phyloP scores from a whole-genome alignment of 1,140 invertebrate genomes.

The Orius laevigatus region DNA sequence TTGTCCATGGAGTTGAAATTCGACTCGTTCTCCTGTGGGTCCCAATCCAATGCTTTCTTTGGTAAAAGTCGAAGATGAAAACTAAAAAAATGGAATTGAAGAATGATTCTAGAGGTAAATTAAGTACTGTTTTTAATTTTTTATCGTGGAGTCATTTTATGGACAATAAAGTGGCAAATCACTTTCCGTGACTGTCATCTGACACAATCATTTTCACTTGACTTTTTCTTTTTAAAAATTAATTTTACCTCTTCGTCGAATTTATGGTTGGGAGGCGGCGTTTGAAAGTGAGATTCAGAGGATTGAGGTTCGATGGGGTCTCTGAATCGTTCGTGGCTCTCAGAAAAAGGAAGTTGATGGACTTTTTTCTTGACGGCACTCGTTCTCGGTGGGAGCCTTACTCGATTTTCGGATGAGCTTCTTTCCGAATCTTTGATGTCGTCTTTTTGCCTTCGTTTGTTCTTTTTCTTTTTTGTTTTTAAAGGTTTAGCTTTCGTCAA shows the following conservation, averaged over 20 bases:
- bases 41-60: constrained; percentile 3
- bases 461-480: constrained; percentile 10
- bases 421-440: background rate
- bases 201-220: background rate
- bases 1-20: constrained; percentile 49
- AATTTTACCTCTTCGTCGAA: constrained; percentile 3
- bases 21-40: constrained; percentile 26
- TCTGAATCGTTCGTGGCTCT: background rate
- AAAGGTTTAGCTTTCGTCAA: background rate
- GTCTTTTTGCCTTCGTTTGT: background rate
- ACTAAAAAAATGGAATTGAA: too few relatives aligned
- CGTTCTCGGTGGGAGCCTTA: background rate
- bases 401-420: background rate
- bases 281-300: background rate
- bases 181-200: background rate
- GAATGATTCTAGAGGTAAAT: background rate
- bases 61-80: constrained; percentile 9
- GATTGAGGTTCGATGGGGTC: background rate
- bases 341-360: background rate
- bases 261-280: background rate
- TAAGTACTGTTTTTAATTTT: background rate
- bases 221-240: too few relatives aligned
- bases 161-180: too few relatives aligned
- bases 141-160: background rate
- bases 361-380: background rate